Conservation (phyloP, 1,140 invertebrate species). For the Holotrichia oblita region DNA sequence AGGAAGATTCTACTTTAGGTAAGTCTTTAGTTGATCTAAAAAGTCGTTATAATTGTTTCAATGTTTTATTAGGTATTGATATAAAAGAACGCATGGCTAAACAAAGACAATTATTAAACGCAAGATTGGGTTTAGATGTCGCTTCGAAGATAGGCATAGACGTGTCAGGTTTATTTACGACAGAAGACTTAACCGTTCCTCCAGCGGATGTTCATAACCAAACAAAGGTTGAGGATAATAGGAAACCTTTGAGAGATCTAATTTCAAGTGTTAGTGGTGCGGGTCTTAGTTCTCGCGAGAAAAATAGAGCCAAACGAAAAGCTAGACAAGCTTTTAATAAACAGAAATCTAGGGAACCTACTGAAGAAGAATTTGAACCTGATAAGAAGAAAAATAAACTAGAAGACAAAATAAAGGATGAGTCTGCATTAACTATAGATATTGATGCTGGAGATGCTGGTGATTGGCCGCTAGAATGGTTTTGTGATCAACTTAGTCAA, state of each 20-base stretch:
- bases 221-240: slow-evolving; percentile 41
- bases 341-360: slow-evolving; percentile 70
- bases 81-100: slow-evolving; percentile 67
- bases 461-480: slow-evolving; percentile 86
- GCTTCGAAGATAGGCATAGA: slow-evolving; percentile 80
- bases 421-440: slow-evolving; percentile 47
- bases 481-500: slow-evolving; percentile 82
- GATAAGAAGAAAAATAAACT: slow-evolving; percentile 75
- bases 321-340: slow-evolving; percentile 78
- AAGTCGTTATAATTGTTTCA: background rate
- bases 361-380: slow-evolving; percentile 64
- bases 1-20: slow-evolving; percentile 65
- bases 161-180: slow-evolving; percentile 79
- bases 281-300: slow-evolving; percentile 82
- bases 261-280: slow-evolving; percentile 52
- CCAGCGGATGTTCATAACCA: slow-evolving; percentile 22
- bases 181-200: slow-evolving; percentile 75
- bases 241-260: slow-evolving; percentile 59
- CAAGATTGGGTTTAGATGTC: slow-evolving; percentile 79
- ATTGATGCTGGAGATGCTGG: slow-evolving; percentile 61
- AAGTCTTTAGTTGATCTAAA: background rate
- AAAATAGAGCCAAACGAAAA: slow-evolving; percentile 85
- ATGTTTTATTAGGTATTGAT: slow-evolving; percentile 54
- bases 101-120: slow-evolving; percentile 78
- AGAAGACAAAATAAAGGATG: slow-evolving; percentile 64